phyloP scores from a whole-genome alignment of 2,797 vertebrate genomes.

The Acrocephalus scirpaceus region DNA sequence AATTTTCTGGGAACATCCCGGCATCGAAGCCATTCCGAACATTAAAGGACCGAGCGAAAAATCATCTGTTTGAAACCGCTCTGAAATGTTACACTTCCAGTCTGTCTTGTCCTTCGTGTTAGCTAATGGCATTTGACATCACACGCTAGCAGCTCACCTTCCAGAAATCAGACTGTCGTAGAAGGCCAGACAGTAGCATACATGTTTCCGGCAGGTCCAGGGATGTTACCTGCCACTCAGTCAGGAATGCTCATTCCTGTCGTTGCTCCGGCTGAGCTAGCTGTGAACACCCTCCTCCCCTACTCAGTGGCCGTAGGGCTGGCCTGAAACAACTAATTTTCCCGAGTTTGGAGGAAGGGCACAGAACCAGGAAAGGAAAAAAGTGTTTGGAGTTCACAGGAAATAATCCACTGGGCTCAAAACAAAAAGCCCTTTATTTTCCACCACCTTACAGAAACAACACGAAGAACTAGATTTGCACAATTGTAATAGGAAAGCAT shows the following conservation, averaged over 20 bases:
- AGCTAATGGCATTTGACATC: background rate
- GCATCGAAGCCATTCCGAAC: background rate
- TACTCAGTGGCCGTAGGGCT: background rate
- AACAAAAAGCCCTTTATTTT: slow-evolving; percentile 23
- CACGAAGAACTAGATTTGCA: background rate
- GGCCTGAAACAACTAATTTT: background rate
- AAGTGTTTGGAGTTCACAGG: background rate
- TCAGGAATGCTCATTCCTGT: background rate
- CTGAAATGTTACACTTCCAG: background rate
- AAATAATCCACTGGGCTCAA: background rate
- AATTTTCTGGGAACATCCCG: background rate
- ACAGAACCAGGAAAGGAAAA: background rate
- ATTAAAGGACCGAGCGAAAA: background rate
- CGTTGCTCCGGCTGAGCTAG: background rate
- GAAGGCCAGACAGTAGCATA: background rate
- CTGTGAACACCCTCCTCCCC: background rate
- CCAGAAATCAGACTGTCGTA: background rate
- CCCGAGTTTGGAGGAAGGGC: background rate
- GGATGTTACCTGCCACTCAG: background rate
- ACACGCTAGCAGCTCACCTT: background rate
- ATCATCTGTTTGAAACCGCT: background rate
- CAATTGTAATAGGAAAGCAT: background rate
- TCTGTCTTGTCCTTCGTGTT: background rate
- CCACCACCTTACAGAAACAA: background rate
- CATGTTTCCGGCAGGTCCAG: background rate